These are phyloP conservation scores for Nyctibius bracteatus DNA, from an alignment of 2,113 vertebrate species.

Conservation along the genomic window DNA sequence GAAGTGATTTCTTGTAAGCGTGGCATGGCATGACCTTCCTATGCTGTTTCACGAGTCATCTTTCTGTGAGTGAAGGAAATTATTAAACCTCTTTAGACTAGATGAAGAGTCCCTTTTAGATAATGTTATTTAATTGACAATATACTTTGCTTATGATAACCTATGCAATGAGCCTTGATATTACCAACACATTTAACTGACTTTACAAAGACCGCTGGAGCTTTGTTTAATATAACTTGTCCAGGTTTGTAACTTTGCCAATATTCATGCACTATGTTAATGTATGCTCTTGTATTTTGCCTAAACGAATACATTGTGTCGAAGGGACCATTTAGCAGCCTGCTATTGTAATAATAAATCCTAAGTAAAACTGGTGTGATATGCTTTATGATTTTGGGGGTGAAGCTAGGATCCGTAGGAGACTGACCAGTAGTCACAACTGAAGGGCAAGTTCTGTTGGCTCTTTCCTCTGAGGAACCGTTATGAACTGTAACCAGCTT, in stretches of 20 bases:
- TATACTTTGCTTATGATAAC: background rate
- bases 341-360: background rate
- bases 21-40: background rate
- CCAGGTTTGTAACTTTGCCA: background rate
- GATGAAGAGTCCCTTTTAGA: background rate
- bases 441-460: background rate
- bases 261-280: background rate
- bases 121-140: background rate
- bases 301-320: background rate
- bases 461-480: background rate
- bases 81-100: background rate
- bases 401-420: fast-evolving
- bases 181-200: background rate
- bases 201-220: background rate
- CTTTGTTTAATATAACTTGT: background rate
- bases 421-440: background rate
- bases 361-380: background rate
- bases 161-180: background rate
- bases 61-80: background rate
- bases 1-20: background rate
- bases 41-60: background rate
- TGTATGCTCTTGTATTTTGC: background rate
- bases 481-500: background rate
- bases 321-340: background rate
- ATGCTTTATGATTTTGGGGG: background rate